phyloP scores from a whole-genome alignment of 2,113 vertebrate species.

The Propithecus coquereli region DNA sequence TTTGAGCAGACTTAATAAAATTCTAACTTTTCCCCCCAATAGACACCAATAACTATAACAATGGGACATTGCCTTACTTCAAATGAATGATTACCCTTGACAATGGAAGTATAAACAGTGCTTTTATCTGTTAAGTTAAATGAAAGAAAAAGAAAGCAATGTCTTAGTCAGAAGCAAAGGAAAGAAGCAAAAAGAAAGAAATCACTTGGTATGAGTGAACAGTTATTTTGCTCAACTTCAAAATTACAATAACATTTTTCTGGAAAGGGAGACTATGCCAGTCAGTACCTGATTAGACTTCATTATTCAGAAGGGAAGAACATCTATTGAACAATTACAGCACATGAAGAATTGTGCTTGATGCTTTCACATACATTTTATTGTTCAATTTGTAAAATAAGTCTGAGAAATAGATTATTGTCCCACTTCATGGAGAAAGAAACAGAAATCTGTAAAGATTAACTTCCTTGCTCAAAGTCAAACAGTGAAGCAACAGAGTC shows the following conservation, averaged over 20 bases:
- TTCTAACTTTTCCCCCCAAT: slow-evolving; percentile 32
- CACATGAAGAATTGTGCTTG: not conserved
- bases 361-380: not conserved
- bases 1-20: slow-evolving; percentile 49
- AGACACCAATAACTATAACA: slow-evolving; percentile 46
- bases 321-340: not conserved
- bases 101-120: slow-evolving; percentile 28
- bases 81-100: slow-evolving; percentile 41
- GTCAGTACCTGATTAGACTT: not conserved
- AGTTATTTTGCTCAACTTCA: slow-evolving; percentile 37
- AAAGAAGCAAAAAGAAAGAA: slow-evolving; percentile 40
- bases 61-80: slow-evolving; percentile 12
- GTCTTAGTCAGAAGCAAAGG: slow-evolving; percentile 22
- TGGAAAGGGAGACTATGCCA: not conserved
- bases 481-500: not conserved
- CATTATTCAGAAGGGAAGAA: not conserved
- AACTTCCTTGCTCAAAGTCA: not conserved
- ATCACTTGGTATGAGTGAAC: not conserved
- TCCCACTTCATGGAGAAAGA: not conserved
- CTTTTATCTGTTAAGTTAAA: slow-evolving; percentile 34
- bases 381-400: not conserved
- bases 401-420: not conserved
- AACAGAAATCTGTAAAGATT: not conserved
- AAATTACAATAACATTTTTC: slow-evolving; percentile 26
- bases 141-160: slow-evolving; percentile 41